Evolutionary conservation across 2,888 invertebrate genomes (phyloP), one percentile per base, ranked within the genome.

Genomic region (Ectemnius cavifrons): DNA sequence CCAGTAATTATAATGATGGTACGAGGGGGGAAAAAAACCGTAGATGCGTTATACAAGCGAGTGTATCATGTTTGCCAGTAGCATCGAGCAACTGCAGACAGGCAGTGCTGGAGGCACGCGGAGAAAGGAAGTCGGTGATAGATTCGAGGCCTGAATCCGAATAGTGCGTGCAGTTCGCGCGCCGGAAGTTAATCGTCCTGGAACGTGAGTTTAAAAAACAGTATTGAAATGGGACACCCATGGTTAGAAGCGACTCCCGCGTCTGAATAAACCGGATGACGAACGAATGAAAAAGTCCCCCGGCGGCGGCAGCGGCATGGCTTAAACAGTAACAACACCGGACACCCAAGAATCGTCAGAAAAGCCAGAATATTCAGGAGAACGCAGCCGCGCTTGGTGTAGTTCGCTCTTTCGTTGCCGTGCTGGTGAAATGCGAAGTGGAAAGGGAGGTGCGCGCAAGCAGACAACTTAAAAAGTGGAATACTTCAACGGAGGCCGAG

Each of bases 141-240:
- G 16, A 64, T 61, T 72, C 52, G 70, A 71, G 67, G 63, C 73
- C 71, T 68, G 76, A 64, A 73, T 72, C 52, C 60, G 73, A 68
- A 71, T 52, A 61, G 69, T 63, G 28, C 52, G 62, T 67, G 70
- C 71, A 58, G 59, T 52, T 14, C 8, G n/a, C 59, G 63, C 72
- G 70, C 78, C 83, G 84, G 85, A 85, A 83, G 80, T 79, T 71
- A 77, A 75, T 62, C 77, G 79, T 82, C 83, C 82, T 84, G 83
- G 78, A 80, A 79, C 79, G 83, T 81, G 78, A 63, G 70, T 76
- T 77, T 68, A 67, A 79, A 37, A 76, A 77, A 65, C 72, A 74
- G 68, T 68, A 56, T 59, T 67, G 73, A 73, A 83, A 79, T 59
- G 58, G 66, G 61, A 75, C 71, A 73, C 62, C 67, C 66, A 14